A percentile compares a stretch with the other conserved stretches of the same genome.
Conservation (phyloP, 2,113 vertebrate genomes). For the Oceanodroma tethys region DNA sequence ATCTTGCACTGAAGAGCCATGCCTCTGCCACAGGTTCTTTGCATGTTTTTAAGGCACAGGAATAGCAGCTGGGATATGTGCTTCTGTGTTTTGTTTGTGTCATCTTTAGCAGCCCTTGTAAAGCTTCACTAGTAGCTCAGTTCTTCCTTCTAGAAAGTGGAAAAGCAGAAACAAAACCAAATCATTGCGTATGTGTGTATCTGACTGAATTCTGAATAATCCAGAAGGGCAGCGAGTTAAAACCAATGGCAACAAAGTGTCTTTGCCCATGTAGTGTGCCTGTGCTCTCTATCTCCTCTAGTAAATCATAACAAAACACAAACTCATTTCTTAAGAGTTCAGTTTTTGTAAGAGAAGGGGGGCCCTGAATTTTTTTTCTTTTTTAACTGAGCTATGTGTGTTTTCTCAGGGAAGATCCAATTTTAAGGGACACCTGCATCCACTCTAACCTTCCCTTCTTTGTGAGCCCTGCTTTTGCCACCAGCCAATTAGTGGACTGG, state of each 20-base stretch:
- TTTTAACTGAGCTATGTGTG: background rate
- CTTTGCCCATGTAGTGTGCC: background rate
- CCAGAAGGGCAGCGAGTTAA: background rate
- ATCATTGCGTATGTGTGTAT: background rate
- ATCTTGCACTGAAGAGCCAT: background rate
- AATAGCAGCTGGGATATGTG: background rate
- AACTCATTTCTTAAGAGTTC: background rate
- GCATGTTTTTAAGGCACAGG: background rate
- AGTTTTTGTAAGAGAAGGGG: background rate
- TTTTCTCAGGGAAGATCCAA: conserved; percentile 20
- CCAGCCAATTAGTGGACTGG: conserved; percentile 43
- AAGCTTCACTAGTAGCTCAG: background rate
- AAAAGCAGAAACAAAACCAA: background rate
- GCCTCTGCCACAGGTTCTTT: background rate
- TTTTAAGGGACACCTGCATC: conserved; percentile 45
- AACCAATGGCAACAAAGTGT: background rate
- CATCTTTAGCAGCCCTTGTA: background rate
- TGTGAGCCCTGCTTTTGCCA: background rate
- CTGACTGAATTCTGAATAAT: background rate
- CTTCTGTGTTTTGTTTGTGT: background rate
- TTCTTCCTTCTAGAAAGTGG: background rate
- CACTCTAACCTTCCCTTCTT: conserved; percentile 27
- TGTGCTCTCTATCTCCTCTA: background rate
- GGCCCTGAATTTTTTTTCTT: background rate
- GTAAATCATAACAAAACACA: background rate